Conservation (phyloP, 2,888 invertebrate species). For the Chrysolina haemoptera region DNA sequence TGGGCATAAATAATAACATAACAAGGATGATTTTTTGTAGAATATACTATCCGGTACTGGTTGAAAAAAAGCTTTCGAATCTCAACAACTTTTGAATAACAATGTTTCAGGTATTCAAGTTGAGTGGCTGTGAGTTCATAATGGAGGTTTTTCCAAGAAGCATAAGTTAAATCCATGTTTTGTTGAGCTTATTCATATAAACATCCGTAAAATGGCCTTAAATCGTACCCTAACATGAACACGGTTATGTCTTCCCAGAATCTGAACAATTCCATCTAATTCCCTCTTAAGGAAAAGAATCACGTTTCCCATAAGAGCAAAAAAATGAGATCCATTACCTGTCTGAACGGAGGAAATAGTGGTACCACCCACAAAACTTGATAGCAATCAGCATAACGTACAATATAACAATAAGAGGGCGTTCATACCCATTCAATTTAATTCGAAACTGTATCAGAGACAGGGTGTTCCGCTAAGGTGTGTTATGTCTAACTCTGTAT, state of each 20-base stretch:
- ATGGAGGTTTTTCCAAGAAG: background rate
- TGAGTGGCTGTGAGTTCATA: no score
- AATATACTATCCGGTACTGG: no score
- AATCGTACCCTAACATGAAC: constrained; percentile 2
- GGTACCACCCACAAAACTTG: constrained; percentile 19
- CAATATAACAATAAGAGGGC: constrained; percentile 19
- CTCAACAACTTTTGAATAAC: no score
- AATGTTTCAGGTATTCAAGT: no score
- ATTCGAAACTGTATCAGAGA: constrained; percentile 15
- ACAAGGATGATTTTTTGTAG: no score
- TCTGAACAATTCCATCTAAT: constrained; percentile 12
- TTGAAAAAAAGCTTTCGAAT: no score
- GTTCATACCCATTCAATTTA: constrained; percentile 15
- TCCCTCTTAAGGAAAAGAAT: constrained; percentile 4
- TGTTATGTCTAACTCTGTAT: background rate
- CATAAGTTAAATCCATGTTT: background rate
- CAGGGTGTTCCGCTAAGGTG: constrained; percentile 15
- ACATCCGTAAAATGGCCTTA: constrained; percentile 1
- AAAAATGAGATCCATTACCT: constrained; percentile 26
- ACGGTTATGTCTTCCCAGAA: constrained; percentile 11
- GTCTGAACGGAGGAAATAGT: constrained; percentile 6
- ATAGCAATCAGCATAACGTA: constrained; percentile 16
- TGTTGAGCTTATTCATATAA: background rate
- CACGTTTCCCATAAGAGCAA: constrained; percentile 26
- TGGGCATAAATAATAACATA: no score